A percentile compares a stretch with the other conserved stretches of the same genome.
phyloP scores from a whole-genome alignment of 2,888 invertebrate species.

The Volucella zonaria region DNA sequence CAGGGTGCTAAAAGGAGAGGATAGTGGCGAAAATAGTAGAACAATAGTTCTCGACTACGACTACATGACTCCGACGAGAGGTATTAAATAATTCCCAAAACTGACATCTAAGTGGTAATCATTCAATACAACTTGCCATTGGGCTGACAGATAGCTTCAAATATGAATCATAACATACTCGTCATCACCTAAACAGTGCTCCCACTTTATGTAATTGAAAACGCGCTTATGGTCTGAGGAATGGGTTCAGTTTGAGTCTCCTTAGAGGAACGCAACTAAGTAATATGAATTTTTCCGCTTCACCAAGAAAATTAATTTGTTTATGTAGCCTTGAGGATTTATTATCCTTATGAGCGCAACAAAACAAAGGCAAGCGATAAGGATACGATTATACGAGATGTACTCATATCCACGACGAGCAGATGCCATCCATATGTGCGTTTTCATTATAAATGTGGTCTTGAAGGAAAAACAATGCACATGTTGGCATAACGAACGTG shows the following conservation, averaged over 20 bases:
- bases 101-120: too few relatives aligned
- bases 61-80: slow-evolving; percentile 47
- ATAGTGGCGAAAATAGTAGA: slow-evolving; percentile 39
- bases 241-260: too few relatives aligned
- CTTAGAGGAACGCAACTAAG: neutral
- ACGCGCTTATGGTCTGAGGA: too few relatives aligned
- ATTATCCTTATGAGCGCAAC: slow-evolving; percentile 32
- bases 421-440: neutral
- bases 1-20: slow-evolving; percentile 8
- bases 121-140: slow-evolving; percentile 35
- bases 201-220: too few relatives aligned
- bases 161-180: too few relatives aligned
- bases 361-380: slow-evolving; percentile 25
- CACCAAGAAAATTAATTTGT: slow-evolving; percentile 23
- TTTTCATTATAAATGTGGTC: slow-evolving; percentile 20
- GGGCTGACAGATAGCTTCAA: too few relatives aligned
- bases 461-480: slow-evolving; percentile 14
- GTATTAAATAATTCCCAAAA: slow-evolving; percentile 51
- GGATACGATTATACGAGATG: neutral
- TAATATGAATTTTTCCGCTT: neutral
- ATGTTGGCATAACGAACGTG: slow-evolving; percentile 16
- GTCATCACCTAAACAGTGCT: too few relatives aligned
- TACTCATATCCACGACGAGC: too few relatives aligned
- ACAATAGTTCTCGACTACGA: slow-evolving; percentile 35
- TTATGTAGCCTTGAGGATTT: slow-evolving; percentile 24